These are phyloP conservation scores for Hypanus sabinus DNA, from an alignment of 2,113 vertebrate genomes.

Conservation along the genomic window DNA sequence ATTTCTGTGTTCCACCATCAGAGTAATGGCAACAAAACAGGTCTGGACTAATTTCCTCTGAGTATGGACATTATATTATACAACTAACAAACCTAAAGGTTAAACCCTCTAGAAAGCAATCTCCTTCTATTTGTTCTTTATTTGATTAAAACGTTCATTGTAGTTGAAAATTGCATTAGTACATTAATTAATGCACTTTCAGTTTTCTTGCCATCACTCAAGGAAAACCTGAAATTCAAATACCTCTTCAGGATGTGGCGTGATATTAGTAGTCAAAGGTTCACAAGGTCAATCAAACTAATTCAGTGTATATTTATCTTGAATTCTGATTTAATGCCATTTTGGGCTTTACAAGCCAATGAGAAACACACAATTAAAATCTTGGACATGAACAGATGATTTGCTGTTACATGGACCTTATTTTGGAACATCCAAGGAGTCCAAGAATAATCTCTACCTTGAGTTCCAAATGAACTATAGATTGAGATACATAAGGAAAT, in stretches of 20 bases:
- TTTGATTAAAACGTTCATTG: conserved; percentile 5
- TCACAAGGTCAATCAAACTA: neutral
- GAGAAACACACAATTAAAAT: neutral
- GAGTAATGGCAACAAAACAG: neutral
- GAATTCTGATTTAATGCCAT: neutral
- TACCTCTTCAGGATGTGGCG: neutral
- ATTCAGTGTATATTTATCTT: neutral
- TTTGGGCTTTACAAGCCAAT: neutral
- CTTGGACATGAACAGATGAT: neutral
- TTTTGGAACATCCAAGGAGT: neutral
- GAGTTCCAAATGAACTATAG: neutral
- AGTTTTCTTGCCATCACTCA: neutral
- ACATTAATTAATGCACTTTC: neutral
- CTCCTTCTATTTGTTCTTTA: neutral
- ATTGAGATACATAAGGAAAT: neutral
- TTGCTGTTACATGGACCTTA: neutral
- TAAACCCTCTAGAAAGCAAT: neutral
- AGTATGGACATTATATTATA: neutral
- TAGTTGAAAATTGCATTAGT: neutral
- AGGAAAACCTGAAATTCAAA: neutral
- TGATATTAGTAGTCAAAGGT: neutral
- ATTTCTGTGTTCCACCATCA: neutral
- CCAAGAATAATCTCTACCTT: neutral
- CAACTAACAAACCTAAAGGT: neutral
- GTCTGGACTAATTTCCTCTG: neutral